A percentile compares a stretch with the other conserved stretches of the same genome.
phyloP scores from a whole-genome alignment of 2,888 invertebrate genomes.

The Megastigmus dorsalis region DNA sequence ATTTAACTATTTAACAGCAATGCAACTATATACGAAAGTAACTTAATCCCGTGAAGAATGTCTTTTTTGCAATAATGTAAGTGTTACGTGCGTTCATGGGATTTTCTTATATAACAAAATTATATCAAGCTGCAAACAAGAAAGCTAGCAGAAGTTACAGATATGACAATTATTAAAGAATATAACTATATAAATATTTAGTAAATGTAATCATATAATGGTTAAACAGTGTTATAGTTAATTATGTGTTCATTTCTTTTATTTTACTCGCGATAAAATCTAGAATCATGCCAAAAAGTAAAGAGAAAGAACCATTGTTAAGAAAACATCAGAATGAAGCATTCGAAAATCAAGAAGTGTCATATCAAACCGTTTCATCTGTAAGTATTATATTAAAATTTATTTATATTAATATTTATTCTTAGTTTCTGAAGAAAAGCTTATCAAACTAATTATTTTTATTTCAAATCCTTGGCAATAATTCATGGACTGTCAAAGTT shows the following conservation, averaged over 20 bases:
- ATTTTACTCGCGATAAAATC: too few relatives aligned
- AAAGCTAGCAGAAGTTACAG: not conserved
- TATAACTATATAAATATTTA: too few relatives aligned
- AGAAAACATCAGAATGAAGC: not conserved
- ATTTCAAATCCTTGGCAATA: too few relatives aligned
- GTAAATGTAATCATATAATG: too few relatives aligned
- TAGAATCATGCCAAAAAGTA: not conserved
- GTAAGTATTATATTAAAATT: not conserved
- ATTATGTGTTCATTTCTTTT: too few relatives aligned
- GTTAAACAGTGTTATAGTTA: too few relatives aligned
- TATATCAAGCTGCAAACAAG: not conserved
- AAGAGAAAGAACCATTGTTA: not conserved
- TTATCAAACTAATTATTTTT: too few relatives aligned
- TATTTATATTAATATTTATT: not conserved
- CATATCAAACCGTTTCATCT: not conserved
- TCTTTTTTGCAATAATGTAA: conserved; percentile 11
- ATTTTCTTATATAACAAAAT: not conserved
- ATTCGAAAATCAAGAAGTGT: not conserved
- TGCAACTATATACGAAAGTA: too few relatives aligned
- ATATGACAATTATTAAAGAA: not conserved
- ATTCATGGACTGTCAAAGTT: too few relatives aligned
- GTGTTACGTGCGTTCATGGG: not conserved
- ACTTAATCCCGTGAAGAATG: too few relatives aligned
- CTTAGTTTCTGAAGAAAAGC: too few relatives aligned
- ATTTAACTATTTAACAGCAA: too few relatives aligned